Evolutionary conservation across 2,797 vertebrate species (phyloP).

Genomic region (Scyliorhinus canicula): DNA sequence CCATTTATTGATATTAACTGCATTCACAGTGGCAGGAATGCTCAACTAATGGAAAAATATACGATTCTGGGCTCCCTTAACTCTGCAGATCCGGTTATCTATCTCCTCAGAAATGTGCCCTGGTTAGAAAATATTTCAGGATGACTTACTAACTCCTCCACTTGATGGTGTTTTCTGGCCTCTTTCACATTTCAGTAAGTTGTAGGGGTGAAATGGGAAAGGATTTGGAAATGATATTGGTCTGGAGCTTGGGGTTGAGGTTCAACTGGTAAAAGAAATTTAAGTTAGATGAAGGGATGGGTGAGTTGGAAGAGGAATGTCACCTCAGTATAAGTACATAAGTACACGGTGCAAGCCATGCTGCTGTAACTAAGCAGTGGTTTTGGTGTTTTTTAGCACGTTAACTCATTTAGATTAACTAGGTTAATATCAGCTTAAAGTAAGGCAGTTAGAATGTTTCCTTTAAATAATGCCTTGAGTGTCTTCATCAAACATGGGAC

Average conservation of each 20-base stretch:
- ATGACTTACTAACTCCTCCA: neutral
- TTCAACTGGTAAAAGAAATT: neutral
- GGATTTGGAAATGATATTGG: neutral
- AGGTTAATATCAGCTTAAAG: neutral
- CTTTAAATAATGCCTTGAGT: neutral
- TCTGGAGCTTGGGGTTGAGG: neutral
- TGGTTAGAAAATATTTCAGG: neutral
- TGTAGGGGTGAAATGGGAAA: neutral
- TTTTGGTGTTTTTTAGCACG: neutral
- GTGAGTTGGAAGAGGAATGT: neutral
- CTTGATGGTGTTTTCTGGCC: neutral
- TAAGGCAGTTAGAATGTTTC: neutral
- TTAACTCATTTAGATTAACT: neutral
- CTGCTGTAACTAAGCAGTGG: neutral
- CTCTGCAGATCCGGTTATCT: neutral
- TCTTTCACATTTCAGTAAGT: neutral
- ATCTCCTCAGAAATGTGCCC: neutral
- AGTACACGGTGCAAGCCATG: neutral
- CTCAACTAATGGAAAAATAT: neutral
- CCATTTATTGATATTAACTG: slow-evolving; percentile 9
- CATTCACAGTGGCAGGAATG: neutral
- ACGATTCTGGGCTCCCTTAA: neutral
- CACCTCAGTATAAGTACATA: neutral
- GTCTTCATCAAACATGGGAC: neutral
- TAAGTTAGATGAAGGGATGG: neutral